Evolutionary conservation across 2,888 invertebrate genomes (phyloP).

Genomic region (Synergus laeviventris): DNA sequence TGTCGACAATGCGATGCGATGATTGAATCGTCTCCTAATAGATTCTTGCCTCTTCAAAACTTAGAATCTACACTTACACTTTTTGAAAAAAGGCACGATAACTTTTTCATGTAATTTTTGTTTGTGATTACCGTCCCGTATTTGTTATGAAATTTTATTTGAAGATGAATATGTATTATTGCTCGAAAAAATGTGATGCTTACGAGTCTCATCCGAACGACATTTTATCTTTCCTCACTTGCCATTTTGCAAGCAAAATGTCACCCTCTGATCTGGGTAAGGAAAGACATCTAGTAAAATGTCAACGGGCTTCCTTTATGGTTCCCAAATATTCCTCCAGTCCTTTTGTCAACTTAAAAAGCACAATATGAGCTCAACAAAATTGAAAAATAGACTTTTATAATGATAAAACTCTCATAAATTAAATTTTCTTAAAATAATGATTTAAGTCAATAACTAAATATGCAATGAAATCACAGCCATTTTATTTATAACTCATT

Average conservation of each 20-base stretch:
- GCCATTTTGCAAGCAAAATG: constrained; percentile 21
- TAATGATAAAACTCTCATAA: neutral
- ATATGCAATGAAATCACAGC: neutral
- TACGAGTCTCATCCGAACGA: neutral
- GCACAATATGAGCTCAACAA: neutral
- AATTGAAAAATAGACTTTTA: neutral
- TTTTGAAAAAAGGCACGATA: neutral
- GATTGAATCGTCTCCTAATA: constrained; percentile 46
- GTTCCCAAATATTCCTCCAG: neutral
- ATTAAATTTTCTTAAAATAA: neutral
- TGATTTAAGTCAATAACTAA: neutral
- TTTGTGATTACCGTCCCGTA: too few relatives aligned
- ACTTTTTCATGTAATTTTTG: neutral
- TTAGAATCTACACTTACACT: neutral
- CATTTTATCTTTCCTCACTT: constrained; percentile 8
- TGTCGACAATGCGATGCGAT: constrained; percentile 52
- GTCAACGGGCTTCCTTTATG: constrained; percentile 8
- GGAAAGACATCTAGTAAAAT: constrained; percentile 26
- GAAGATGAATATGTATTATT: neutral
- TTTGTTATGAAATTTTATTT: neutral
- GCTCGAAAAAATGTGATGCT: neutral
- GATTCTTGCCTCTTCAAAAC: neutral
- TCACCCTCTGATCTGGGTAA: neutral
- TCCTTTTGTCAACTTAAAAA: neutral
- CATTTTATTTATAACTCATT: neutral